Evolutionary conservation across 2,113 vertebrate species (phyloP).

Genomic region (Bubalus kerabau): DNA sequence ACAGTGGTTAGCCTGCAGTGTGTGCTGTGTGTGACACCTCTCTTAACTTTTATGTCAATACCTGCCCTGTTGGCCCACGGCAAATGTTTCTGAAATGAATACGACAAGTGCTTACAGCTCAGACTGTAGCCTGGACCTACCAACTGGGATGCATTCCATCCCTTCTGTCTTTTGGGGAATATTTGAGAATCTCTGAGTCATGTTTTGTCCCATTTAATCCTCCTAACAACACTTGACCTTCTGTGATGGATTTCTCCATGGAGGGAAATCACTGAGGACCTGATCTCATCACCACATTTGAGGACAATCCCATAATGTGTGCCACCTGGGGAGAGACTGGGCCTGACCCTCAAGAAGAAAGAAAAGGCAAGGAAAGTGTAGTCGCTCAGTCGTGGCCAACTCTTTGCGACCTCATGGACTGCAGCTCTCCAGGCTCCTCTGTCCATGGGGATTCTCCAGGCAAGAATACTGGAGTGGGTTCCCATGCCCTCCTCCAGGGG

Average conservation of each 20-base stretch:
- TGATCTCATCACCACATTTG: background rate
- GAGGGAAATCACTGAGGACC: no score
- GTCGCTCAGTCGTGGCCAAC: no score
- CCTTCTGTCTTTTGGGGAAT: background rate
- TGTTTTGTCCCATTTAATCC: accelerated
- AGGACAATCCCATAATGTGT: background rate
- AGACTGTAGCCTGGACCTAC: background rate
- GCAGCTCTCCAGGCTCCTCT: accelerated
- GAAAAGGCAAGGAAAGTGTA: no score
- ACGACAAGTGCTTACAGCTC: no score
- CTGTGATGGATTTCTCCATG: background rate
- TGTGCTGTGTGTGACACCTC: background rate
- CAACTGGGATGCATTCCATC: no score
- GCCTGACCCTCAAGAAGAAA: background rate
- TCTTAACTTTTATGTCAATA: background rate
- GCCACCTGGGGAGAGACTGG: background rate
- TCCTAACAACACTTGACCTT: no score
- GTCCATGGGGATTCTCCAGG: no score
- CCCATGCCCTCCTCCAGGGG: no score
- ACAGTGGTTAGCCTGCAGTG: background rate
- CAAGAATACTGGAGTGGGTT: no score
- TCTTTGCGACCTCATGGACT: no score
- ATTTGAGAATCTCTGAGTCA: background rate
- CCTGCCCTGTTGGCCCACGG: accelerated
- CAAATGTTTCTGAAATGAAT: background rate